Base-by-base conservation (phyloP, 2,797 vertebrate species). In the Scomberomorus guttatus region DNA sequence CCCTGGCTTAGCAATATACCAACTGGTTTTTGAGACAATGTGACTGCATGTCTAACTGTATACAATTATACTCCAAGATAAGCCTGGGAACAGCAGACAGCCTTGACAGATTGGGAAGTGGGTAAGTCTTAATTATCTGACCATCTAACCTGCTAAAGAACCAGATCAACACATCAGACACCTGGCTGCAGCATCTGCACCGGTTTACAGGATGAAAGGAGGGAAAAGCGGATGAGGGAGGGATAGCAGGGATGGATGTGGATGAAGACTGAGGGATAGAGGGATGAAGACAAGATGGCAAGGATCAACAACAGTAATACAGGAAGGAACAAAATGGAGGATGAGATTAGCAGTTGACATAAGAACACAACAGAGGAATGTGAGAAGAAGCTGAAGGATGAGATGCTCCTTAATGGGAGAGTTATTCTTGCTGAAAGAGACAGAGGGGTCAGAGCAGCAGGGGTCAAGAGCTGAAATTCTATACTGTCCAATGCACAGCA, bases 121-220 rank as follows among this genome's bases (percentile, higher is more conserved):
- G n/a, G 57, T 54, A 51, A 70, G 50, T 60, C 80, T 57, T 52
- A 25, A 63, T 77, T 71, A 82, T 84, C 65, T 64, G 79, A 82
- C 60, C 24, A 69, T 87, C 84, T 64, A 71, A 77, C 87, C 70
- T 68, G 67, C 82, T 25, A 57, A 62, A 27, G 72, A 72, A 83
- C 69, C 54, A 56, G 42, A 82, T 48, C 15, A 22, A 73, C 52
- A 76, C 60, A 72, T 66, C n/a, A 25, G 73, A 75, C 72, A 72
- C 70, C 82, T 75, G 60, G 66, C 75, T 68, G 46, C 51, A 73
- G 72, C 57, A 29, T 71, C 80, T 65, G 75, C 44, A 14, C 29
- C 17, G 48, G 79, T 76, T 88, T 78, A 62, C 48, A 56, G 51
- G 78, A 84, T 80, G 74, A 85, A 75, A 69, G 59, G 4, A 77